Evolutionary conservation across 2,888 invertebrate genomes (phyloP), one percentile per base, ranked within the genome.

Genomic region (Craniophora ligustri): DNA sequence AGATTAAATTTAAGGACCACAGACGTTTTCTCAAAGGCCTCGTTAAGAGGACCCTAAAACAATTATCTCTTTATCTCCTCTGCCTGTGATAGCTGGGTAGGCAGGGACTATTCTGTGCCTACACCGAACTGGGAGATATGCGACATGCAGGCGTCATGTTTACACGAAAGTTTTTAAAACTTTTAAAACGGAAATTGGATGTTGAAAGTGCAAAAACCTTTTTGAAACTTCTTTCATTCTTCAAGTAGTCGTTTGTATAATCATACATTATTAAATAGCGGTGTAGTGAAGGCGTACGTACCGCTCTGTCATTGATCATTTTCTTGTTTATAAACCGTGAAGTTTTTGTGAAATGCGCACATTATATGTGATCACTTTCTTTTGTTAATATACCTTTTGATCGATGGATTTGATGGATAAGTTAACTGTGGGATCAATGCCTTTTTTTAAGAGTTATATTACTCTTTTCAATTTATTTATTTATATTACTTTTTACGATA

Each of bases 301-400:
- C n/a, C n/a, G 14, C 35, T 41, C 14, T 39, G 38, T 36, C 50
- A 69, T 42, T 51, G 36, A 49, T 56, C 44, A 58, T 45, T 51
- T 53, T 53, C 62, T 31, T 36, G 44, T 39, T 57, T 45, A 69
- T 46, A 16, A 38, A 44, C 41, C 58, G 62, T 59, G 30, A 57
- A 55, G 42, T 44, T 50, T 61, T 53, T 68, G 55, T 47, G 49
- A 49, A 64, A 58, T 51, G 15, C 21, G 4, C 18, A 39, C 62
- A 54, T 64, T 49, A 39, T n/a, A 53, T 42, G 31, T 19, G 21
- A 13, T 46, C 47, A 48, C 58, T 72, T 70, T 58, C 55, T 23
- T 65, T 63, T 36, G 53, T n/a, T 30, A 1, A 32, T 41, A 44
- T 30, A 26, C 26, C 14, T 34, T 38, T 31, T 48, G 41, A n/a